Evolutionary conservation across 2,888 invertebrate genomes (phyloP), one percentile per base, ranked within the genome.

Genomic region (Papilio gigon): DNA sequence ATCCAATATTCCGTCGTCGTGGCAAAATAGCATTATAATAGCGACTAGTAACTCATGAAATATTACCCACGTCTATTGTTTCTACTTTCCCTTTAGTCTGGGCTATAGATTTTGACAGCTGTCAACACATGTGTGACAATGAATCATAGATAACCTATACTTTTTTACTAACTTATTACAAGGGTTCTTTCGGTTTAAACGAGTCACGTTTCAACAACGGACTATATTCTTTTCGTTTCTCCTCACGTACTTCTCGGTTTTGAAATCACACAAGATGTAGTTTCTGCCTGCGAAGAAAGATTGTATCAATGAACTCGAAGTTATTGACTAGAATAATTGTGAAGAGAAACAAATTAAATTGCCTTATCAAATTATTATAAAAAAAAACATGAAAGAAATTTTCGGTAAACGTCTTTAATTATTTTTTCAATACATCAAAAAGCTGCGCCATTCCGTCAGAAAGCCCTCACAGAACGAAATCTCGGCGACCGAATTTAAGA

Each of bases 1-100:
- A 5, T 11, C 4, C 4, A 22, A 4, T 47, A 1, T 1, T 22
- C n/a, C 4, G n/a, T 22, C 12, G 12, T 47, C 22, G 22, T 47
- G 22, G 20, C 12, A 12, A 47, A 22, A 20, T 4, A 47, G 22
- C 44, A 44, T 47, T 22, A 61, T 74, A 73, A 75, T 71, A 70
- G 70, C 63, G 20, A 68, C 44, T 64, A 65, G 68, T 66, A 68
- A 60, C 70, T 65, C 50, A 70, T 75, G 74, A 75, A 71, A 72
- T 75, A 75, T 74, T 71, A 71, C 73, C 44, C 59, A 59, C 56
- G 58, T 33, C 30, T 53, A 61, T 60, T 61, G 42, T 61, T 65
- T 65, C 25, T 53, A 44, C 27, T 35, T 30, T 44, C n/a, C 4
- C 30, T 47, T 64, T 50, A 25, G 22, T 27, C 47, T 59, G 44